phyloP scores from a whole-genome alignment of 2,888 invertebrate species.

The Syritta pipiens region DNA sequence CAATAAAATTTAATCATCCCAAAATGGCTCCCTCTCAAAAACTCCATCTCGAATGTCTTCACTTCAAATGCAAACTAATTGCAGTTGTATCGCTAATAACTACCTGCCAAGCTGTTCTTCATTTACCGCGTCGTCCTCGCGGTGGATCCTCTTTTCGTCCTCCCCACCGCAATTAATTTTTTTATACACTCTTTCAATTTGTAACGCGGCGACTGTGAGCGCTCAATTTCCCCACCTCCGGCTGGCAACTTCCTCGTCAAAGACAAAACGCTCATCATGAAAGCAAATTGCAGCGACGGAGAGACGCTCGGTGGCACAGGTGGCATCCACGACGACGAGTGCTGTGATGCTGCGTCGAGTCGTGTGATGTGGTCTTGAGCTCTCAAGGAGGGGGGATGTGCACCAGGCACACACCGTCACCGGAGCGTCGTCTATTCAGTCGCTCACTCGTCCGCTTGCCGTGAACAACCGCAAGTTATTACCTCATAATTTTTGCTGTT shows the following conservation, averaged over 20 bases:
- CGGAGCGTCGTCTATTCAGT: constrained; percentile 13
- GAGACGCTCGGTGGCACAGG: neutral
- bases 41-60: too few species aligned
- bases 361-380: too few species aligned
- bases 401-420: neutral
- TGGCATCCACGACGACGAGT: neutral
- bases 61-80: too few species aligned
- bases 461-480: constrained; percentile 67
- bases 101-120: constrained; percentile 21
- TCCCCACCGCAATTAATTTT: neutral
- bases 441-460: constrained; percentile 47
- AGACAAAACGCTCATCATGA: constrained; percentile 44
- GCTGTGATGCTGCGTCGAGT: neutral
- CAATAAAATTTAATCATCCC: too few species aligned
- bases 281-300: constrained; percentile 29
- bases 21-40: too few species aligned
- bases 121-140: constrained; percentile 23
- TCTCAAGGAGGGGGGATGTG: neutral
- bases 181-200: neutral
- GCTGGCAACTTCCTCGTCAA: constrained; percentile 3
- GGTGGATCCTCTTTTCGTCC: neutral
- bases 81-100: constrained; percentile 45
- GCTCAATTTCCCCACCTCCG: neutral
- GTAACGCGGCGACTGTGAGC: neutral
- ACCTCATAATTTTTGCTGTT: constrained; percentile 62